Percentiles rank a stretch among this genome's conserved stretches.
phyloP scores from a whole-genome alignment of 37 sponge, comb jelly and placozoan species.

The Aplysina aerophoba region DNA sequence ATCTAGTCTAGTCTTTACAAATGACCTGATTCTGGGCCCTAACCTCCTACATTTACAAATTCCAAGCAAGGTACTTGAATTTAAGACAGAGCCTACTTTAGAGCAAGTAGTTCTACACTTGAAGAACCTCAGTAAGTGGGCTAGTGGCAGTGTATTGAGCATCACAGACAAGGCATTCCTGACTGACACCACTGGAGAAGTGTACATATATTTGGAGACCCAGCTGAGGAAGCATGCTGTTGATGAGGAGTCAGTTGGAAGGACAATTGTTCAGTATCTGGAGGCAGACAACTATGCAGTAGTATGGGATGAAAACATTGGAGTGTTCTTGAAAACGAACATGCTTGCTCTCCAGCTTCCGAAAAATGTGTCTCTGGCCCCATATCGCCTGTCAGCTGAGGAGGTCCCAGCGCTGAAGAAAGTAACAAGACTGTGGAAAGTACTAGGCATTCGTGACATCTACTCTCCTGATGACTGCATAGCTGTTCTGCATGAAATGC shows the following conservation, averaged over 20 bases:
- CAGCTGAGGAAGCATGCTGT: not conserved
- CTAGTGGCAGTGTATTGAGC: not conserved
- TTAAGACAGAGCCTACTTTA: not conserved
- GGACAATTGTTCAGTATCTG: not conserved
- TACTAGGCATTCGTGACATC: not conserved
- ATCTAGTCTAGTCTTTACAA: not conserved
- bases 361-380: not conserved
- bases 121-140: not conserved
- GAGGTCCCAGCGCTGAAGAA: conserved; percentile 6
- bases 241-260: not conserved
- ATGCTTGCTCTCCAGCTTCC: not conserved
- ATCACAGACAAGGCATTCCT: too few species aligned
- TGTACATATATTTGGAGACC: not conserved
- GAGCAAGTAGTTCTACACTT: not conserved
- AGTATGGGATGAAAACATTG: not conserved
- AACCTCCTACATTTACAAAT: not conserved
- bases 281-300: not conserved
- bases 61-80: not conserved
- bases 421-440: not conserved
- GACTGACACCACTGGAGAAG: too few species aligned
- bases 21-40: not conserved
- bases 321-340: not conserved
- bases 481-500: conserved; percentile 18
- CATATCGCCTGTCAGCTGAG: not conserved
- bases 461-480: not conserved